A percentile compares a stretch with the other conserved stretches of the same genome.
phyloP scores from a whole-genome alignment of 2,888 invertebrate species.

The Diarsia rubi region DNA sequence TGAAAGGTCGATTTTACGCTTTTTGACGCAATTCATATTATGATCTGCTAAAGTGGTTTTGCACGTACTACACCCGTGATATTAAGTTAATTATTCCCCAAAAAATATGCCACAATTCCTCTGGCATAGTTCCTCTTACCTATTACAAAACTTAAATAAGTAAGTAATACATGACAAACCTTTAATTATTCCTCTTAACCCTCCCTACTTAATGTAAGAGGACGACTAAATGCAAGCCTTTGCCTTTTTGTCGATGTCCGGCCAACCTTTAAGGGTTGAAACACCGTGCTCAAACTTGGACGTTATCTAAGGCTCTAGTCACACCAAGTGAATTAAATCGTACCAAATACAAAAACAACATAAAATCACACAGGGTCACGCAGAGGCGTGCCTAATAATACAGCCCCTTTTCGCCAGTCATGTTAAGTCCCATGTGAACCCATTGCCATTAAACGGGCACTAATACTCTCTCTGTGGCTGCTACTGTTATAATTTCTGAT shows the following conservation, averaged over 20 bases:
- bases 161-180: background rate
- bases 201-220: conserved; percentile 28
- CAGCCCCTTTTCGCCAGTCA: too few species aligned
- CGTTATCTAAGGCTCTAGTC: conserved; percentile 28
- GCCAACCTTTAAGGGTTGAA: conserved; percentile 54
- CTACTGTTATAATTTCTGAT: too few species aligned
- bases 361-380: too few species aligned
- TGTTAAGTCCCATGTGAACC: too few species aligned
- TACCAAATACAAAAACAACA: background rate
- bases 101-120: background rate
- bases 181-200: conserved; percentile 9
- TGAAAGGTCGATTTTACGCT: too few species aligned
- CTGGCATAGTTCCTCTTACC: background rate
- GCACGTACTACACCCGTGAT: too few species aligned
- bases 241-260: conserved; percentile 42
- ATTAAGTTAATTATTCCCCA: background rate
- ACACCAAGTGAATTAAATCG: background rate
- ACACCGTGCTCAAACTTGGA: conserved; percentile 42
- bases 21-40: too few species aligned
- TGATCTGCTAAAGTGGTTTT: too few species aligned
- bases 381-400: too few species aligned
- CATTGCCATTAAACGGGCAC: too few species aligned
- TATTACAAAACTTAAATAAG: background rate
- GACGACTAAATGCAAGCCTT: conserved; percentile 25
- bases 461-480: too few species aligned